Evolutionary conservation across 2,888 invertebrate genomes (phyloP).

Genomic region (Cepaea hortensis): DNA sequence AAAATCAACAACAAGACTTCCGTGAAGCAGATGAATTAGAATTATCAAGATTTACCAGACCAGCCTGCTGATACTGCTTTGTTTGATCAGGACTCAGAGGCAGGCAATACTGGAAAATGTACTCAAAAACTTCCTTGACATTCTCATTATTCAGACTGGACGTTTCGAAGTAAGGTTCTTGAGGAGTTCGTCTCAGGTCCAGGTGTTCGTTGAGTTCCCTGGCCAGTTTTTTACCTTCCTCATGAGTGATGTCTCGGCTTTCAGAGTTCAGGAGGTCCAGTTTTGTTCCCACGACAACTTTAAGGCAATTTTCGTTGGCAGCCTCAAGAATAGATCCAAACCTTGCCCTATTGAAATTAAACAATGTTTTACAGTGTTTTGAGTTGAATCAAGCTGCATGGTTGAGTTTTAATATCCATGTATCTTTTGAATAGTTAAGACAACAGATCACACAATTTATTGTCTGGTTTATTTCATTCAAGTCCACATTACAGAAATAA

Average conservation of each 20-base stretch:
- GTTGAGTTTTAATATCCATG: no score
- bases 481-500: no score
- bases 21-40: background rate
- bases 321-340: slow-evolving; percentile 70
- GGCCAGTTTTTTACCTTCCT: slow-evolving; percentile 67
- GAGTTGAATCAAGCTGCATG: no score
- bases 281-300: slow-evolving; percentile 73
- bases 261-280: slow-evolving; percentile 62
- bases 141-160: slow-evolving; percentile 71
- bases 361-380: background rate
- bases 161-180: slow-evolving; percentile 74
- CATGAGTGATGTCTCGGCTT: slow-evolving; percentile 61
- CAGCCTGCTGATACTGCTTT: slow-evolving; percentile 10
- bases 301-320: slow-evolving; percentile 71
- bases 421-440: no score
- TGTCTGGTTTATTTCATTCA: no score
- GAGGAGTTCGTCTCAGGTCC: slow-evolving; percentile 56
- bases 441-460: no score
- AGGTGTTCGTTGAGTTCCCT: slow-evolving; percentile 65
- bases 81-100: slow-evolving; percentile 57
- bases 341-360: slow-evolving; percentile 66
- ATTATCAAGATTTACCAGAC: slow-evolving; percentile 49
- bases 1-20: slow-evolving; percentile 34
- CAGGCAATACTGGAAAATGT: slow-evolving; percentile 69
- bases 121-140: slow-evolving; percentile 73